Percentiles rank a stretch among this genome's conserved stretches.
phyloP scores from a whole-genome alignment of 2,888 invertebrate species.

The Pecten maximus region DNA sequence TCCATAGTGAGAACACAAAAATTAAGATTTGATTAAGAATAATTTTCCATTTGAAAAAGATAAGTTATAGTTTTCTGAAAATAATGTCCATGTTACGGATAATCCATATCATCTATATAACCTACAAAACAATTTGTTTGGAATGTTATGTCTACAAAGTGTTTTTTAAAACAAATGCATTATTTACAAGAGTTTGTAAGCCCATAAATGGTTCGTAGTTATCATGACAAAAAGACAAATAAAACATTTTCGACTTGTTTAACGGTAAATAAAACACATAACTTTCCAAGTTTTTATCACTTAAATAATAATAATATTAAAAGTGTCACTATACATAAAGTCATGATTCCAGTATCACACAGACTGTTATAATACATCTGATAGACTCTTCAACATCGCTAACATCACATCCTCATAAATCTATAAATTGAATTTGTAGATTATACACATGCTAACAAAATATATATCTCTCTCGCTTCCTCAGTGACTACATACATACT shows the following conservation, averaged over 20 bases:
- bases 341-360: not conserved
- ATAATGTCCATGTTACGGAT: not conserved
- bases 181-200: not conserved
- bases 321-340: not conserved
- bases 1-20: no score
- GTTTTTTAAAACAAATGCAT: slow-evolving; percentile 10
- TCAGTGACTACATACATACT: not conserved
- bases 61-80: not conserved
- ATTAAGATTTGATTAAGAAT: no score
- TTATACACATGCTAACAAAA: not conserved
- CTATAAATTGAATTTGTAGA: slow-evolving; percentile 21
- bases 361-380: not conserved
- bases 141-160: not conserved
- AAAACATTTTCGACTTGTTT: not conserved
- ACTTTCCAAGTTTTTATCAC: slow-evolving; percentile 21
- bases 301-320: slow-evolving; percentile 8
- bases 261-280: not conserved
- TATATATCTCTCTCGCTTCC: not conserved
- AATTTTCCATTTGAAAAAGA: no score
- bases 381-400: not conserved
- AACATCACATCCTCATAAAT: not conserved
- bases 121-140: not conserved
- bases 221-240: not conserved
- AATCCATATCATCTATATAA: not conserved
- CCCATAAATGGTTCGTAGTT: not conserved